These are phyloP conservation scores for Echeneis naucrates DNA, from an alignment of 2,797 vertebrate species.

Conservation along the genomic window DNA sequence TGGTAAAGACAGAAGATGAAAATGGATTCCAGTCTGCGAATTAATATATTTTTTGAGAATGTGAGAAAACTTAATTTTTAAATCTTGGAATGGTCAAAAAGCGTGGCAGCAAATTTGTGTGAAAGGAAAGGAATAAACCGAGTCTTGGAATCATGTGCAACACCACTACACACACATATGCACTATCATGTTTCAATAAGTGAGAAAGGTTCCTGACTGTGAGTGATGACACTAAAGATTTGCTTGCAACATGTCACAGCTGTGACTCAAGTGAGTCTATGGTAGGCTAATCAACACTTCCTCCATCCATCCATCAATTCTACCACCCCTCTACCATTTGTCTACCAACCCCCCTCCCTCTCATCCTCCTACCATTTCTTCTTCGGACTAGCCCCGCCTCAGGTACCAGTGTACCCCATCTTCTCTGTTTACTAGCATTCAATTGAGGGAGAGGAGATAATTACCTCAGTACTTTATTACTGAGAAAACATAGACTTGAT, in stretches of 20 bases:
- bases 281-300: constrained; percentile 70
- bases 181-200: constrained; percentile 11
- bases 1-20: background rate
- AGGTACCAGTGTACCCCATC: constrained; percentile 74
- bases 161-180: background rate
- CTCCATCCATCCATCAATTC: background rate
- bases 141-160: constrained; percentile 10
- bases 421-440: constrained; percentile 79
- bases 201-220: constrained; percentile 41
- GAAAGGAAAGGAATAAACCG: constrained; percentile 9
- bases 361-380: constrained; percentile 33
- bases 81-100: constrained; percentile 6
- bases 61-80: constrained; percentile 20
- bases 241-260: constrained; percentile 13
- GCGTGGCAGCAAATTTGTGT: constrained; percentile 14
- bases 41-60: constrained; percentile 31
- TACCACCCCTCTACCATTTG: background rate
- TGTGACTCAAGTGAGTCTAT: constrained; percentile 25
- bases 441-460: constrained; percentile 57
- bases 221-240: constrained; percentile 53
- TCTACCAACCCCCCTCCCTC: constrained; percentile 1
- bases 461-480: no score
- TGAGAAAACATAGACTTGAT: no score
- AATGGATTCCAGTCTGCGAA: constrained; percentile 17
- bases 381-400: constrained; percentile 52